A percentile compares a stretch with the other conserved stretches of the same genome.
These are phyloP conservation scores for Drosophila sechellia DNA, from an alignment of 1,140 invertebrate genomes.

Conservation along the genomic window DNA sequence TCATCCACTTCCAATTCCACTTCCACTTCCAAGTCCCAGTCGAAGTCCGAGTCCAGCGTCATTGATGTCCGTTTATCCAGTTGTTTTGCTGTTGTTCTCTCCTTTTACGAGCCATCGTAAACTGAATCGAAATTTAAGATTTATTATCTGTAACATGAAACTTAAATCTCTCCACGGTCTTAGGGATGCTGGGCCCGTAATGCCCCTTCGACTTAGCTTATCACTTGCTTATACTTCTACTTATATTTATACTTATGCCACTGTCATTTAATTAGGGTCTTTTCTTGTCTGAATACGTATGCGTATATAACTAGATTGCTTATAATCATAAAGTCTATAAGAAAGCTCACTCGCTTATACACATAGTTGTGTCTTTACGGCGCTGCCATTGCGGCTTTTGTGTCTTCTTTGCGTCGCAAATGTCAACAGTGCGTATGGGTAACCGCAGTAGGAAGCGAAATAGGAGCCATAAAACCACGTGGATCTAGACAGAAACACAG, in stretches of 20 bases:
- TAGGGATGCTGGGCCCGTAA: conserved; percentile 13
- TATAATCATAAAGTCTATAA: conserved; percentile 49
- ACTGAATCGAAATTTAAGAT: conserved; percentile 76
- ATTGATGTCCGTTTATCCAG: conserved; percentile 34
- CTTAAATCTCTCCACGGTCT: conserved; percentile 55
- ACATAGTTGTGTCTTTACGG: conserved; percentile 57
- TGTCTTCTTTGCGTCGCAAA: conserved; percentile 34
- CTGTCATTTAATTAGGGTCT: conserved; percentile 71
- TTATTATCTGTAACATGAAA: conserved; percentile 73
- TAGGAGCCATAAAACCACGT: conserved; percentile 27
- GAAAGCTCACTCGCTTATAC: conserved; percentile 28
- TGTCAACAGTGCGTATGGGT: conserved; percentile 67
- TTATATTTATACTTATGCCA: conserved; percentile 45
- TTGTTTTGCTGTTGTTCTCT: conserved; percentile 45
- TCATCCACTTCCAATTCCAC: not conserved
- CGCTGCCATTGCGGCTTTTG: conserved; percentile 54
- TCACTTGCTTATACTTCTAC: conserved; percentile 48
- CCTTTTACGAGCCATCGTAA: conserved; percentile 76
- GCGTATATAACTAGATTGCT: conserved; percentile 1
- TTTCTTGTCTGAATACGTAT: conserved; percentile 36
- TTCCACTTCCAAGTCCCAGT: not conserved
- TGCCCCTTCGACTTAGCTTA: conserved; percentile 47
- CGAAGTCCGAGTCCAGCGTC: conserved; percentile 10
- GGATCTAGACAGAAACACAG: not conserved
- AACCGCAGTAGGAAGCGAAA: conserved; percentile 30